phyloP scores from a whole-genome alignment of 2,797 vertebrate genomes.

The Pogoniulus pusillus region DNA sequence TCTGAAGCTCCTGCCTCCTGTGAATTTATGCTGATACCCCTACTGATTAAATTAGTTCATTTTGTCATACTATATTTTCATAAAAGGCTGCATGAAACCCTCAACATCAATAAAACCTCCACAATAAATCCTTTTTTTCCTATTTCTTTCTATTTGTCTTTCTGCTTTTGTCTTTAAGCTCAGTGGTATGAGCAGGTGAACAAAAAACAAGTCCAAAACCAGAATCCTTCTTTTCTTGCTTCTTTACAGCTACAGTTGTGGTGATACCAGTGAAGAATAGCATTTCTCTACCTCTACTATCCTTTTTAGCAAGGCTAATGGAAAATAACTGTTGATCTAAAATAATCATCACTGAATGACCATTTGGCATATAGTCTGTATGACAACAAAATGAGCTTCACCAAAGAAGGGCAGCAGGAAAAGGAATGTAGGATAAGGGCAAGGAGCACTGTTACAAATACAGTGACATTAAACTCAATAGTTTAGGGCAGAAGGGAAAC shows the following conservation, averaged over 20 bases:
- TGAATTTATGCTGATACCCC: not conserved
- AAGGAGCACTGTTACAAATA: conserved; percentile 1
- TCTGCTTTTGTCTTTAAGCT: not conserved
- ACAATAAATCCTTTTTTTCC: no score
- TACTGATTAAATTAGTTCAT: not conserved
- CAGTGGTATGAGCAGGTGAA: not conserved
- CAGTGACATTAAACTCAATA: not conserved
- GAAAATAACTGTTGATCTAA: conserved; percentile 14
- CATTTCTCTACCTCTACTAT: not conserved
- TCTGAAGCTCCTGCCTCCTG: not conserved
- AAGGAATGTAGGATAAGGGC: conserved; percentile 2
- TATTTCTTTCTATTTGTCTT: not conserved
- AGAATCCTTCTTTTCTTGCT: not conserved
- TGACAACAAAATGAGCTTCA: not conserved
- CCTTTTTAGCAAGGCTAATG: not conserved
- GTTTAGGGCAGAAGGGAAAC: not conserved
- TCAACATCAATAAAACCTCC: not conserved
- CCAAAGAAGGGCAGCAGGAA: conserved; percentile 39
- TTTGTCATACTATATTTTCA: not conserved
- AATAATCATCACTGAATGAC: not conserved
- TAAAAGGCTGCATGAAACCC: not conserved
- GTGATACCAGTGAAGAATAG: not conserved
- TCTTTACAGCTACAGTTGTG: not conserved
- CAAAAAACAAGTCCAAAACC: not conserved
- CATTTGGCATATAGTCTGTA: not conserved